Evolutionary conservation across 2,113 vertebrate genomes (phyloP).

Genomic region (Phasianus colchicus): DNA sequence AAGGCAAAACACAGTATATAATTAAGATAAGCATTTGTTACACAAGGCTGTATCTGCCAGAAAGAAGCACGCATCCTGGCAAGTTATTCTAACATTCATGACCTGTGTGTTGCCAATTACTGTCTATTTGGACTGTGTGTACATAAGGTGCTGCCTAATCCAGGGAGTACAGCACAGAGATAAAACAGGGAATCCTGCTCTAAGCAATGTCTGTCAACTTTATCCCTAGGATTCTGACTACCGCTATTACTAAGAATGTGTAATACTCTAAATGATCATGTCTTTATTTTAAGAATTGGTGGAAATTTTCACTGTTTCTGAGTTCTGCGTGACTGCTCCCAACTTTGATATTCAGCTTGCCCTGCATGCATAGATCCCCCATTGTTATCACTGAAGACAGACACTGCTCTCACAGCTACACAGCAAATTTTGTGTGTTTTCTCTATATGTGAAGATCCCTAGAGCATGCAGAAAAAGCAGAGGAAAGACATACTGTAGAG

Average conservation of each 20-base stretch:
- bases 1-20: constrained; percentile 30
- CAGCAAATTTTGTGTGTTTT: constrained; percentile 3
- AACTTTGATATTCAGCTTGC: constrained; percentile 29
- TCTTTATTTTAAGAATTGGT: background rate
- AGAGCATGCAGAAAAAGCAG: constrained; percentile 28
- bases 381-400: constrained; percentile 15
- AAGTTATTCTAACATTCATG: background rate
- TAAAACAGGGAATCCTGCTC: constrained; percentile 12
- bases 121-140: background rate
- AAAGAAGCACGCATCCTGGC: constrained; percentile 17
- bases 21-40: constrained; percentile 50
- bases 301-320: constrained; percentile 7
- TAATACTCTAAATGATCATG: constrained; percentile 12
- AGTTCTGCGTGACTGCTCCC: constrained; percentile 16
- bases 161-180: background rate
- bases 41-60: constrained; percentile 36
- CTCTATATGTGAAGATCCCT: background rate
- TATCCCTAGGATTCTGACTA: constrained; percentile 31
- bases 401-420: constrained; percentile 17
- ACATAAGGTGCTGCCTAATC: constrained; percentile 33
- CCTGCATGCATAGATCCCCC: constrained; percentile 6
- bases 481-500: background rate
- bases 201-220: constrained; percentile 14
- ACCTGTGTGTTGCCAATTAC: constrained; percentile 1
- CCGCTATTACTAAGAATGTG: background rate